phyloP scores from a whole-genome alignment of 1,140 invertebrate genomes.

The Drosophila takahashii region DNA sequence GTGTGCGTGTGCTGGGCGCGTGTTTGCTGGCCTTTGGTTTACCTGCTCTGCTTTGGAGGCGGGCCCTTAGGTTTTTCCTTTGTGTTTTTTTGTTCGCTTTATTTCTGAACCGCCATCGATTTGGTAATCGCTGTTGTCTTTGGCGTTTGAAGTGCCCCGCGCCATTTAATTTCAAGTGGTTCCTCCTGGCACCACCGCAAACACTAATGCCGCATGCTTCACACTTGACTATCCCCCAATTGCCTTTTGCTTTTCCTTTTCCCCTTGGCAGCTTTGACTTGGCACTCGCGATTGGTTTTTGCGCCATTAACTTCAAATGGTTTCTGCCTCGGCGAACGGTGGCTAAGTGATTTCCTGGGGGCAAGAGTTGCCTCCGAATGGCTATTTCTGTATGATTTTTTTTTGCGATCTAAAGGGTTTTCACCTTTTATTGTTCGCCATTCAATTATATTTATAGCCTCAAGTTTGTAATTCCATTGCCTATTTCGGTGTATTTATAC shows the following conservation, averaged over 20 bases:
- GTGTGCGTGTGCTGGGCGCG: conserved; percentile 45
- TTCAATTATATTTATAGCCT: neutral
- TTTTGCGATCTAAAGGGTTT: neutral
- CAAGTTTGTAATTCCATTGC: neutral
- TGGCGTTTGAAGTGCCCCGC: conserved; percentile 49
- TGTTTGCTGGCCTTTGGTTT: conserved; percentile 73
- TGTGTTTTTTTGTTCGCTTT: neutral
- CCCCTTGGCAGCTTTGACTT: conserved; percentile 19
- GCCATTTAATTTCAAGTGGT: conserved; percentile 75
- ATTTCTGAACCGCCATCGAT: conserved; percentile 24
- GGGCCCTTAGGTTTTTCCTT: conserved; percentile 31
- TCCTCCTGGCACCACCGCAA: conserved; percentile 31
- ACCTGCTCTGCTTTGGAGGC: conserved; percentile 39
- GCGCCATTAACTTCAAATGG: conserved; percentile 32
- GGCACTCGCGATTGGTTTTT: conserved; percentile 46
- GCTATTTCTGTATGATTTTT: neutral
- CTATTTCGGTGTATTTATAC: neutral
- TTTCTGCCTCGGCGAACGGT: conserved; percentile 11
- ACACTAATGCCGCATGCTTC: conserved; percentile 18
- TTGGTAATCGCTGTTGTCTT: conserved; percentile 69
- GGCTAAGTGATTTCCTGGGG: conserved; percentile 14
- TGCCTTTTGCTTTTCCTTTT: conserved; percentile 12
- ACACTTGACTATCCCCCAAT: conserved; percentile 24
- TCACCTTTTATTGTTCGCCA: neutral
- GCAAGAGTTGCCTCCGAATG: neutral